Evolutionary conservation across 2,888 invertebrate genomes (phyloP), one percentile per base, ranked within the genome.

Genomic region (Ennomos fuscantarius): DNA sequence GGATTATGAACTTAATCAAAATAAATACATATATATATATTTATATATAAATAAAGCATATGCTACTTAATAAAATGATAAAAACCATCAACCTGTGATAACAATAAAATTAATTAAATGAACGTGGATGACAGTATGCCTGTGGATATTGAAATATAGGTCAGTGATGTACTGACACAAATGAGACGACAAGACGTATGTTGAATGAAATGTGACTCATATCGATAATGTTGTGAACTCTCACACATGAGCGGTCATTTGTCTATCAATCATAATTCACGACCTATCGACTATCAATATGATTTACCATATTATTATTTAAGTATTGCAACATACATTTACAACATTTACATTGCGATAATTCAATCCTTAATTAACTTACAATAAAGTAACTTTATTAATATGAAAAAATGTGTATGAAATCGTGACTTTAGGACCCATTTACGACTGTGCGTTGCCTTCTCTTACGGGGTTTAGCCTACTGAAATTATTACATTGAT

Each of bases 191-290:
- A 31, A n/a, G n/a, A n/a, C n/a, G 31, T 34, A 44, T 44, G 46
- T 40, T 42, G 53, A 56, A 45, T 63, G 60, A 57, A 45, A 40
- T 31, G 37, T 66, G 59, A 66, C 34, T 61, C 57, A 62, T 8
- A 12, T 33, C 36, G 63, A 63, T 63, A 62, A 58, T 57, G 49
- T 49, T 53, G 42, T 48, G 55, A 58, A 43, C 58, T 43, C 47
- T 53, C 49, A 32, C 39, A 43, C 39, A 60, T 56, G 62, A 52
- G 33, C 50, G 54, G 47, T 52, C 41, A 63, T 59, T 65, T 65
- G 65, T 63, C 66, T 57, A 55, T 53, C 55, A 61, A 53, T 55
- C 48, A 31, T 43, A 54, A 61, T 51, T 55, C 48, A 15, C 37
- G 51, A 10, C 12, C 33, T 41, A 34, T 13, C 40, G 33, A 41